Evolutionary conservation across 2,888 invertebrate genomes (phyloP), one percentile per base, ranked within the genome.

Genomic region (Nomada fabriciana): DNA sequence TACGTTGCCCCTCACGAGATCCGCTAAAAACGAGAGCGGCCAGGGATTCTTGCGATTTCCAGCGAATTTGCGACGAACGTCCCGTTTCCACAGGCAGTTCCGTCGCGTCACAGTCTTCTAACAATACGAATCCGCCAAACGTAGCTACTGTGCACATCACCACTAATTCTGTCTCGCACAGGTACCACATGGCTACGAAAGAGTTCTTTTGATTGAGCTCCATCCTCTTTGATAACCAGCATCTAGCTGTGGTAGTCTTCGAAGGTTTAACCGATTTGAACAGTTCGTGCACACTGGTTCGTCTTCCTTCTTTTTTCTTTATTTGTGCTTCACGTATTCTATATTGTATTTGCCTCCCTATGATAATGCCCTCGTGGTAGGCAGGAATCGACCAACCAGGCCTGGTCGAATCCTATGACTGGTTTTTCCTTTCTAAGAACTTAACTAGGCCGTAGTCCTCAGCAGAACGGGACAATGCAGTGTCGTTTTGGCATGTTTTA

Each of bases 361-460:
- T 87, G 84, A 91, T 93, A 93, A 93, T 93, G 93, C 93, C 93
- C 93, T 93, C 90, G 89, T 91, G 89, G 89, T 93, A 93, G 93
- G 93, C 93, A 93, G 93, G 93, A 93, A 90, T 89, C 93, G 90
- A 88, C 89, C 84, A 82, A 67, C 78, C 67, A 65, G 71, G 59
- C 78, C 80, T 57, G 84, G 80, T 89, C 92, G 91, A 93, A 92
- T 93, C 93, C 93, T 93, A 92, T 93, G 90, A 91, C 92, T 93
- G 93, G 93, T 91, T 91, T 91, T 70, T 20, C 82, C 86, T 88
- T 86, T 64, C 15, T 87, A 86, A 89, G 88, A 90, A 90, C 89
- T 90, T 91, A 91, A 90, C 89, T 90, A 89, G 81, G 80, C 71
- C 81, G 72, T 69, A 65, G 77, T 72, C 77, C 72, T 70, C 69